Percentiles rank a stretch among this genome's conserved stretches.
These are phyloP conservation scores for Campopleginae sp. DNA, from an alignment of 2,888 invertebrate species.

Conservation along the genomic window DNA sequence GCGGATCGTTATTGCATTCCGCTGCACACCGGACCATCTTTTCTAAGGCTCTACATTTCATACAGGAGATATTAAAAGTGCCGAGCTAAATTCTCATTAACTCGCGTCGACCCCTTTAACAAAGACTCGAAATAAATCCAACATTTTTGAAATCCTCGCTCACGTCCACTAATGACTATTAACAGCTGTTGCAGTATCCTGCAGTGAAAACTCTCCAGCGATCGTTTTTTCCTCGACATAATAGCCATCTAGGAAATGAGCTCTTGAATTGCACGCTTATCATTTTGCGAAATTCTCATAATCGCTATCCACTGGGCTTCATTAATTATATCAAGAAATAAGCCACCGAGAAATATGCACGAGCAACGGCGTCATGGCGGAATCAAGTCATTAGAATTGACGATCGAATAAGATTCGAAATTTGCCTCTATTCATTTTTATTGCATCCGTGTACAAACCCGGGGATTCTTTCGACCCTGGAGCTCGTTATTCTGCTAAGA, in stretches of 20 bases:
- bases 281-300: conserved; percentile 33
- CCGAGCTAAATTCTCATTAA: conserved; percentile 49
- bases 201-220: conserved; percentile 35
- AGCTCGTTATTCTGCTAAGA: too few species aligned
- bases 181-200: conserved; percentile 50
- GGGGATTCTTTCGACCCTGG: too few species aligned
- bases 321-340: conserved; percentile 54
- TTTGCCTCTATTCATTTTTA: not conserved
- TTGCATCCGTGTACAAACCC: not conserved
- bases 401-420: not conserved
- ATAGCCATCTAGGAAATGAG: conserved; percentile 28
- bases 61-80: conserved; percentile 16
- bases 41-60: conserved; percentile 39
- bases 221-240: conserved; percentile 12
- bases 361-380: conserved; percentile 13
- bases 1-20: conserved; percentile 57
- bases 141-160: conserved; percentile 31
- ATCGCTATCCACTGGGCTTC: conserved; percentile 20
- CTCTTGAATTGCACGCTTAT: conserved; percentile 19
- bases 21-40: conserved; percentile 58
- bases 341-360: conserved; percentile 10
- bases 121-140: conserved; percentile 26
- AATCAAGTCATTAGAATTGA: not conserved
- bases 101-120: conserved; percentile 52
- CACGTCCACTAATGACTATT: conserved; percentile 40